Percentiles rank a stretch among this genome's conserved stretches.
phyloP scores from a whole-genome alignment of 2,888 invertebrate genomes.

The Pollenia amentaria region DNA sequence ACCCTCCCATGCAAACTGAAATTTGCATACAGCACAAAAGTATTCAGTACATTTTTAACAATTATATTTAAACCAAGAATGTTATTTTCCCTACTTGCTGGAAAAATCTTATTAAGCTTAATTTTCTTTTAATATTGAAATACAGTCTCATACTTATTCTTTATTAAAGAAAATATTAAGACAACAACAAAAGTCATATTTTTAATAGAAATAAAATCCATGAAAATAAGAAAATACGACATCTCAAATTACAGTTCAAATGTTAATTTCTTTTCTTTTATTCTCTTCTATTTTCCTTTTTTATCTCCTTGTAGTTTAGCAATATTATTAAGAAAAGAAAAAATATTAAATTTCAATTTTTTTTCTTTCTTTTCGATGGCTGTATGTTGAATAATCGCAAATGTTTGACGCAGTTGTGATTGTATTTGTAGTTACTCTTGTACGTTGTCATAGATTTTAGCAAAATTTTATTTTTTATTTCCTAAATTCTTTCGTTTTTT shows the following conservation, averaged over 20 bases:
- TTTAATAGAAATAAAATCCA: constrained; percentile 39
- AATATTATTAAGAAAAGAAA: constrained; percentile 27
- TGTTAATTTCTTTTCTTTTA: constrained; percentile 61
- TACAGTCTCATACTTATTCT: background rate
- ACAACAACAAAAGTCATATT: constrained; percentile 23
- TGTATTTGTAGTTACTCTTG: background rate
- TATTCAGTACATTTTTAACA: constrained; percentile 47
- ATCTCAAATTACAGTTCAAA: constrained; percentile 70
- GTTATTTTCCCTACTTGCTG: too few species aligned
- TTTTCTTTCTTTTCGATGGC: constrained; percentile 23
- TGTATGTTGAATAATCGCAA: constrained; percentile 5
- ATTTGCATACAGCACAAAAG: constrained; percentile 35
- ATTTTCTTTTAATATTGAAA: constrained; percentile 38
- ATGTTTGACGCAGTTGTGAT: background rate
- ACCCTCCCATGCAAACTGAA: background rate
- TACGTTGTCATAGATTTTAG: constrained; percentile 31
- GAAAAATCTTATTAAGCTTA: constrained; percentile 54
- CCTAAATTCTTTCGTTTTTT: constrained; percentile 11
- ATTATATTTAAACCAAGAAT: background rate
- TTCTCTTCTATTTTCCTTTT: background rate
- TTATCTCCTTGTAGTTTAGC: constrained; percentile 19
- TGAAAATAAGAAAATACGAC: constrained; percentile 36
- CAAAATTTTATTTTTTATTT: constrained; percentile 33
- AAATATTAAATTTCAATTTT: constrained; percentile 67
- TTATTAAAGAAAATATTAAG: constrained; percentile 9